phyloP scores from a whole-genome alignment of 2,797 vertebrate species.

The Cirrhinus mrigala region DNA sequence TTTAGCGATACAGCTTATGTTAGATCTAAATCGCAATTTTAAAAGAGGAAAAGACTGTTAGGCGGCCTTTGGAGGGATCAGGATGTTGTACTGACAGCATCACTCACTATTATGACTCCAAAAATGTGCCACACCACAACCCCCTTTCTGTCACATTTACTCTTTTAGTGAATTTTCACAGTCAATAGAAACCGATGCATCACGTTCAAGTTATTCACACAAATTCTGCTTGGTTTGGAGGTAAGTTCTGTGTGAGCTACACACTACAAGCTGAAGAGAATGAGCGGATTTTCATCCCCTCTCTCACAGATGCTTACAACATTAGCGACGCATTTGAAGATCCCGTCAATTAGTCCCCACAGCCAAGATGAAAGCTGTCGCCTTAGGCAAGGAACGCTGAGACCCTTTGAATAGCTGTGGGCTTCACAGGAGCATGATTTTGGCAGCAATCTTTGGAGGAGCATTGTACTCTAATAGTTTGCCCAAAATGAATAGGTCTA shows the following conservation, averaged over 20 bases:
- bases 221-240: constrained; percentile 10
- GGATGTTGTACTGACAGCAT: constrained; percentile 59
- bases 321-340: constrained; percentile 77
- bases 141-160: not conserved
- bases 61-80: constrained; percentile 54
- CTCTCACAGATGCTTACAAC: constrained; percentile 60
- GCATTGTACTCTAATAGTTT: constrained; percentile 49
- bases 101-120: constrained; percentile 44
- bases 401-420: constrained; percentile 68
- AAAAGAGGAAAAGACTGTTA: constrained; percentile 63
- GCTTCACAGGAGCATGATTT: constrained; percentile 68
- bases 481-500: constrained; percentile 53
- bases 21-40: not conserved
- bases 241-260: not conserved
- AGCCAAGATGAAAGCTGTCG: constrained; percentile 77
- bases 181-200: not conserved
- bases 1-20: not conserved
- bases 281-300: constrained; percentile 52
- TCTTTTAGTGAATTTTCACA: not conserved
- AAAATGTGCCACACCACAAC: not conserved
- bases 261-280: not conserved
- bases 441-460: constrained; percentile 61
- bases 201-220: not conserved
- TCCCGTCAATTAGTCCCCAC: constrained; percentile 69
- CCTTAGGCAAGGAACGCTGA: constrained; percentile 78